A percentile compares a stretch with the other conserved stretches of the same genome.
phyloP scores from a whole-genome alignment of 2,888 invertebrate genomes.

The Dexiosoma caninum region DNA sequence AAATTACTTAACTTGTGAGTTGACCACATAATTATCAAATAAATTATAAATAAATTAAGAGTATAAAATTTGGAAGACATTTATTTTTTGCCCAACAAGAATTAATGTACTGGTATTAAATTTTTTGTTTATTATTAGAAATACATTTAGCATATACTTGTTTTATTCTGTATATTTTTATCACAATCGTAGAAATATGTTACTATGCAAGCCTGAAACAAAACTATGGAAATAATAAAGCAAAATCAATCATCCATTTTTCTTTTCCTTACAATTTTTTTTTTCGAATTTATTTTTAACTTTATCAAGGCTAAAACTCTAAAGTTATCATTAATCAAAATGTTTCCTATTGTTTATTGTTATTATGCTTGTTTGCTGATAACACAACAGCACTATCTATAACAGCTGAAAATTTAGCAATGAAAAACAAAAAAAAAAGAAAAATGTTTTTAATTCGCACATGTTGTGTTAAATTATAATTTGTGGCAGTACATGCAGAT shows the following conservation, averaged over 20 bases:
- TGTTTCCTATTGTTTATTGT: slow-evolving; percentile 10
- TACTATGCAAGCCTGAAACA: not conserved
- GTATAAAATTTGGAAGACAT: no score
- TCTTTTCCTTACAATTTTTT: not conserved
- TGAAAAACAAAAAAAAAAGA: not conserved
- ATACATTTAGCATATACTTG: no score
- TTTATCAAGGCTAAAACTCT: not conserved
- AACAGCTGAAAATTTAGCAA: not conserved
- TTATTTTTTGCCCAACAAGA: no score
- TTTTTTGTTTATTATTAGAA: no score
- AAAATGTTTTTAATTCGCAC: not conserved
- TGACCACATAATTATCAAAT: no score
- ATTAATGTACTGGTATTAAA: no score
- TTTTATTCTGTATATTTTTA: no score
- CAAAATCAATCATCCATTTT: slow-evolving; percentile 35
- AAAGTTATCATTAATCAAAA: slow-evolving; percentile 41
- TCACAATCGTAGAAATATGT: no score
- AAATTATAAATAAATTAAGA: no score
- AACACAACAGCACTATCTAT: not conserved
- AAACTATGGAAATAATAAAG: slow-evolving; percentile 4
- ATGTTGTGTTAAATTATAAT: slow-evolving; percentile 57
- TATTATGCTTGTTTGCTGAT: not conserved
- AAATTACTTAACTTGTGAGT: no score
- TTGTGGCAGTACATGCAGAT: slow-evolving; percentile 39
- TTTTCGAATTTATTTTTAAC: not conserved